A percentile compares a stretch with the other conserved stretches of the same genome.
These are phyloP conservation scores for Gastrophryne carolinensis DNA, from an alignment of 2,797 vertebrate species.

Conservation along the genomic window DNA sequence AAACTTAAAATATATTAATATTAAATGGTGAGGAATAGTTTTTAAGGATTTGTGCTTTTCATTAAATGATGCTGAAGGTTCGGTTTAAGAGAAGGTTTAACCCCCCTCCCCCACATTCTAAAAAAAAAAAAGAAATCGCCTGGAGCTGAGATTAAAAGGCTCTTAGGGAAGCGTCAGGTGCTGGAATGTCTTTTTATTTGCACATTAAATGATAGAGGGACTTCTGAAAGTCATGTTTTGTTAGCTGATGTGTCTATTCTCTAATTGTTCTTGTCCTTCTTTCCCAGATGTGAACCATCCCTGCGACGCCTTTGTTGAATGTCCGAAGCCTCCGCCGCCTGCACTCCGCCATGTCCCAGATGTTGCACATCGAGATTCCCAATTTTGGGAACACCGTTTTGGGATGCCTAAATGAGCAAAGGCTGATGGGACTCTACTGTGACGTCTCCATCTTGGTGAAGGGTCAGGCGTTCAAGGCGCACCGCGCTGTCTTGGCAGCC, in stretches of 20 bases:
- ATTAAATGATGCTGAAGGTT: no score
- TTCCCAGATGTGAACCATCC: constrained; percentile 69
- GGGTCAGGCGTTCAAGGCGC: constrained; percentile 96
- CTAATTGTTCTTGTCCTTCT: neutral
- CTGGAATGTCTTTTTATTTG: no score
- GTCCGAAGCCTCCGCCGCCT: constrained; percentile 57
- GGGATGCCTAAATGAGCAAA: constrained; percentile 95
- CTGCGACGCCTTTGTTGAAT: constrained; percentile 60
- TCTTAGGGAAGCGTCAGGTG: no score
- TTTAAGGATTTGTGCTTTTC: no score
- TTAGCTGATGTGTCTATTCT: neutral
- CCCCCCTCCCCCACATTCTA: no score
- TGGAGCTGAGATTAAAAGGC: no score
- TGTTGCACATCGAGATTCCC: constrained; percentile 97
- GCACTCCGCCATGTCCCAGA: constrained; percentile 87
- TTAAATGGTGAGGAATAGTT: no score
- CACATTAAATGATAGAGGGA: no score
- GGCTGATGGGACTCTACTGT: constrained; percentile 94
- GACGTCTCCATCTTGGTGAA: constrained; percentile 98
- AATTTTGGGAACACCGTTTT: constrained; percentile 97
- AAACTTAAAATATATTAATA: no score
- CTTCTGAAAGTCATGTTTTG: no score
- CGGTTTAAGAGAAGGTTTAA: no score
- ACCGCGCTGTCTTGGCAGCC: constrained; percentile 93
- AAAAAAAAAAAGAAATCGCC: no score